Conservation (phyloP, 1,140 invertebrate species). For the Drosophila sproati region DNA sequence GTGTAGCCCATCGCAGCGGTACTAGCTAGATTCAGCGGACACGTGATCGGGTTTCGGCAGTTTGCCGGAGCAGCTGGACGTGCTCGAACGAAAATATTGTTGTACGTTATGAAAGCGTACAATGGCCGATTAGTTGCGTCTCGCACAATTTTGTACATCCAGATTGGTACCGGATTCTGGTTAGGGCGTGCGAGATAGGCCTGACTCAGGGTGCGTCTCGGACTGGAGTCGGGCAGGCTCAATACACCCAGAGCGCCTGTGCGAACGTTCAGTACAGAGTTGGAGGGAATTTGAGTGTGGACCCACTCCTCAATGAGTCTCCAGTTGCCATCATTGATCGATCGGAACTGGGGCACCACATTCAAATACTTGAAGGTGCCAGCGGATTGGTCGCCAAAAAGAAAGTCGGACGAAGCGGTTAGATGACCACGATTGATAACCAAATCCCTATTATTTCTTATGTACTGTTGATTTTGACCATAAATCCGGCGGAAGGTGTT, state of each 20-base stretch:
- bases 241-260: constrained; percentile 26
- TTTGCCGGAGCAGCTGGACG: no score
- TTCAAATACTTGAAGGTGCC: constrained; percentile 32
- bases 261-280: constrained; percentile 10
- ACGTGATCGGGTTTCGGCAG: no score
- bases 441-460: neutral
- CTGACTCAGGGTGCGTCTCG: neutral
- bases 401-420: constrained; percentile 19
- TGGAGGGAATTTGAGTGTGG: neutral
- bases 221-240: neutral
- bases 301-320: constrained; percentile 24
- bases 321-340: constrained; percentile 39
- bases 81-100: constrained; percentile 16
- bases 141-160: constrained; percentile 42
- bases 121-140: constrained; percentile 8
- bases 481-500: neutral
- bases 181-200: constrained; percentile 5
- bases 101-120: constrained; percentile 28
- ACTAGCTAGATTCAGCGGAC: no score
- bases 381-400: constrained; percentile 20
- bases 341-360: constrained; percentile 33
- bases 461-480: constrained; percentile 11
- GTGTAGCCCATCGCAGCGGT: no score
- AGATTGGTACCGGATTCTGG: constrained; percentile 26
- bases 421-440: constrained; percentile 44